Evolutionary conservation across 2,888 invertebrate genomes (phyloP).

Genomic region (Anarsia innoxiella): DNA sequence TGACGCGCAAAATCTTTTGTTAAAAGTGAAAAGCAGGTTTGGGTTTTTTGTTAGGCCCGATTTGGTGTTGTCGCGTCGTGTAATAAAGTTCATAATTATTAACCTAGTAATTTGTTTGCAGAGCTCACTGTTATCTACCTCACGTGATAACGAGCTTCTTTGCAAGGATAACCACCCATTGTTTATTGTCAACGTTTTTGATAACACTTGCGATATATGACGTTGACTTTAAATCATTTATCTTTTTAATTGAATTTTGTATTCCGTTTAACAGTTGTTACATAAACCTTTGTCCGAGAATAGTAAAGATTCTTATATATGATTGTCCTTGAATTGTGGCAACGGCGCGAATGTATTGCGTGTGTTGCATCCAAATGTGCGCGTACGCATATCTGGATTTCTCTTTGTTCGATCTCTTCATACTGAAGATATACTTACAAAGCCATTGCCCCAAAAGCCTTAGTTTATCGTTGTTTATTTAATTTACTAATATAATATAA

Average conservation of each 20-base stretch:
- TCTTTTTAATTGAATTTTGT: background rate
- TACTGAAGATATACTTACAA: no score
- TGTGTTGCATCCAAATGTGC: slow-evolving; percentile 41
- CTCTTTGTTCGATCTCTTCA: slow-evolving; percentile 4
- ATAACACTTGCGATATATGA: slow-evolving; percentile 27
- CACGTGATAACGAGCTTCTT: slow-evolving; percentile 35
- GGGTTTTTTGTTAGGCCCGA: no score
- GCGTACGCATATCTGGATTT: slow-evolving; percentile 5
- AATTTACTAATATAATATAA: no score
- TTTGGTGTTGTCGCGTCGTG: no score
- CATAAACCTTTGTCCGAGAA: slow-evolving; percentile 9
- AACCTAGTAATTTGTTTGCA: slow-evolving; percentile 24
- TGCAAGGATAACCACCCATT: slow-evolving; percentile 55
- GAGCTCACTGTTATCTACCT: slow-evolving; percentile 31
- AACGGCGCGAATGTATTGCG: slow-evolving; percentile 34
- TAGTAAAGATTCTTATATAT: no score
- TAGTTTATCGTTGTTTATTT: no score
- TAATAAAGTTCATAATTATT: slow-evolving; percentile 4
- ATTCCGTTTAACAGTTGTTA: slow-evolving; percentile 5
- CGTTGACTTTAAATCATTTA: background rate
- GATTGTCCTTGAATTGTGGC: slow-evolving; percentile 48
- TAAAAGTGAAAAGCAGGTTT: no score
- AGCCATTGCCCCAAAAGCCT: background rate
- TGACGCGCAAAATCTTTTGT: no score
- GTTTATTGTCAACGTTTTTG: slow-evolving; percentile 51